Evolutionary conservation across 2,113 vertebrate genomes (phyloP).

Genomic region (Phyllostomus discolor): DNA sequence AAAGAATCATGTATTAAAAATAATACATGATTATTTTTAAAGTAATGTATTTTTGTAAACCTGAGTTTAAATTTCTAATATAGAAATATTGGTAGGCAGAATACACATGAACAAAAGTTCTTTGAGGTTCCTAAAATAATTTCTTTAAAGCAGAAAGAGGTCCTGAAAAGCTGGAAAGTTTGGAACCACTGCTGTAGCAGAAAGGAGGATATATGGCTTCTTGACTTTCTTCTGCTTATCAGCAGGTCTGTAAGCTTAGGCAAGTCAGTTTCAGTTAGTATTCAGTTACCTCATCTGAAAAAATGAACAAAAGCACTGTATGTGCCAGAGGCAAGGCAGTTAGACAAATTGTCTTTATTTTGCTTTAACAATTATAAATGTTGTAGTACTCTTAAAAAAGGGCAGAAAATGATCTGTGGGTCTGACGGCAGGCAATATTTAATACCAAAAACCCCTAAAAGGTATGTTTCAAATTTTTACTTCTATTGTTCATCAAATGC

Average conservation of each 20-base stretch:
- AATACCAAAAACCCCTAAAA: background rate
- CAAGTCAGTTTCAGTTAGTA: background rate
- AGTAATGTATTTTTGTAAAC: background rate
- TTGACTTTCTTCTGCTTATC: background rate
- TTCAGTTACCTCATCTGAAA: slow-evolving; percentile 13
- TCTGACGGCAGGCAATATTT: slow-evolving; percentile 3
- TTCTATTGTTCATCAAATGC: background rate
- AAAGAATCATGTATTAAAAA: background rate
- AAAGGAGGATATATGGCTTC: background rate
- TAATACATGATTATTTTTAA: background rate
- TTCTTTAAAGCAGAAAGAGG: background rate
- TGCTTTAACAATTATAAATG: slow-evolving; percentile 10
- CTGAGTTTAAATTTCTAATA: background rate
- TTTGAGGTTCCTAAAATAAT: background rate
- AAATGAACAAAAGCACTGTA: background rate
- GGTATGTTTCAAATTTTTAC: background rate
- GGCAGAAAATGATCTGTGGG: background rate
- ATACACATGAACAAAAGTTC: background rate
- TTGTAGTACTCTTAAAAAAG: background rate
- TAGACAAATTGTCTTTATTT: background rate
- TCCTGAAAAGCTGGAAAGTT: background rate
- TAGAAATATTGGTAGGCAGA: background rate
- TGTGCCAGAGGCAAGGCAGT: background rate
- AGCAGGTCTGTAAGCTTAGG: background rate
- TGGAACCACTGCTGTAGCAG: background rate